A percentile compares a stretch with the other conserved stretches of the same genome.
Evolutionary conservation across 1,140 invertebrate genomes (phyloP).

Genomic region (Hycleus cichorii): DNA sequence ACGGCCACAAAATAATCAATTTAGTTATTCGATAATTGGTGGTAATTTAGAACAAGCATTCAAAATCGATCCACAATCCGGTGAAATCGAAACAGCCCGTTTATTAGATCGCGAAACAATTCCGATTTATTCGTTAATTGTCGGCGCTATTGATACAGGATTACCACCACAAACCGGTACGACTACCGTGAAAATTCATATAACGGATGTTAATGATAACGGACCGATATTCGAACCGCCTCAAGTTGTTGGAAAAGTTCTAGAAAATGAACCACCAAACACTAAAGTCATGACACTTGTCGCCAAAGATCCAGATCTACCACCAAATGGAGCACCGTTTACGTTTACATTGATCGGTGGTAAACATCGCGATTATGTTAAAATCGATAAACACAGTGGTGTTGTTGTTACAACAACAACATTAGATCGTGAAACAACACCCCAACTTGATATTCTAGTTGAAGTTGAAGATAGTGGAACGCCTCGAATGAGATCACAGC

Average conservation of each 20-base stretch:
- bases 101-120: conserved; percentile 76
- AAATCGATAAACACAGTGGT: conserved; percentile 71
- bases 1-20: conserved; percentile 82
- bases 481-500: conserved; percentile 72
- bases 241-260: conserved; percentile 64
- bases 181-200: conserved; percentile 64
- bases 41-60: conserved; percentile 79
- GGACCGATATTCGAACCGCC: conserved; percentile 73
- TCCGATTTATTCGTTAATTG: conserved; percentile 66
- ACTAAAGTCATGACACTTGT: conserved; percentile 76
- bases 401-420: conserved; percentile 67
- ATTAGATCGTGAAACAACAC: conserved; percentile 75
- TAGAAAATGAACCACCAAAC: conserved; percentile 81
- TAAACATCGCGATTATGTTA: conserved; percentile 66
- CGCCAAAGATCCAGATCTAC: conserved; percentile 82
- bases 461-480: conserved; percentile 84
- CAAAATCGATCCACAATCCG: conserved; percentile 79
- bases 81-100: conserved; percentile 70
- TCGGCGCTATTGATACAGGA: conserved; percentile 86
- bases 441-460: conserved; percentile 65
- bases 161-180: conserved; percentile 82
- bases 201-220: conserved; percentile 91
- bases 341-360: conserved; percentile 72
- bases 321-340: conserved; percentile 89
- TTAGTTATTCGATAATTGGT: conserved; percentile 81